phyloP scores from a whole-genome alignment of 2,113 vertebrate genomes.

The Indri indri region DNA sequence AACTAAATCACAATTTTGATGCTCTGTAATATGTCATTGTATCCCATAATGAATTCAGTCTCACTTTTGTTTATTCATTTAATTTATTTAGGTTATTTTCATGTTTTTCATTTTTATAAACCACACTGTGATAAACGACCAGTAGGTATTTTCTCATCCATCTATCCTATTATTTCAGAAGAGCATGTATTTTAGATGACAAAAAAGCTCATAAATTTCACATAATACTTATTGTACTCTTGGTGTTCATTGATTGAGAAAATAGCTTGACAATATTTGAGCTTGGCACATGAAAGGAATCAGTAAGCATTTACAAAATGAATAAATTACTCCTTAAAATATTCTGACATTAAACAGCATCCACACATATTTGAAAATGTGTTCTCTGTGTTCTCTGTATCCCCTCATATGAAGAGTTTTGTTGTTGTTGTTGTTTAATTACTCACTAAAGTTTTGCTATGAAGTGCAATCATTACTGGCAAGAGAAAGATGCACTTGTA shows the following conservation, averaged over 20 bases:
- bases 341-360: background rate
- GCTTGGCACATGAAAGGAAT: background rate
- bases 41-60: background rate
- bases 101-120: background rate
- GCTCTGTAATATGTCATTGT: background rate
- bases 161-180: background rate
- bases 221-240: background rate
- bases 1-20: background rate
- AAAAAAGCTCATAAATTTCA: background rate
- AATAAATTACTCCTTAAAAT: background rate
- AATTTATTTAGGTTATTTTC: background rate
- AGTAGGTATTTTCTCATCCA: background rate
- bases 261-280: background rate
- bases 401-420: background rate
- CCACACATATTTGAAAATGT: background rate
- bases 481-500: background rate
- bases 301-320: background rate
- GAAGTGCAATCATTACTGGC: background rate
- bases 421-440: background rate
- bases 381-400: background rate
- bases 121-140: background rate
- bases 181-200: background rate
- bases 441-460: background rate
- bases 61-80: background rate
- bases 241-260: background rate